Conservation (phyloP, 2,888 invertebrate genomes). For the Clostera curtula region DNA sequence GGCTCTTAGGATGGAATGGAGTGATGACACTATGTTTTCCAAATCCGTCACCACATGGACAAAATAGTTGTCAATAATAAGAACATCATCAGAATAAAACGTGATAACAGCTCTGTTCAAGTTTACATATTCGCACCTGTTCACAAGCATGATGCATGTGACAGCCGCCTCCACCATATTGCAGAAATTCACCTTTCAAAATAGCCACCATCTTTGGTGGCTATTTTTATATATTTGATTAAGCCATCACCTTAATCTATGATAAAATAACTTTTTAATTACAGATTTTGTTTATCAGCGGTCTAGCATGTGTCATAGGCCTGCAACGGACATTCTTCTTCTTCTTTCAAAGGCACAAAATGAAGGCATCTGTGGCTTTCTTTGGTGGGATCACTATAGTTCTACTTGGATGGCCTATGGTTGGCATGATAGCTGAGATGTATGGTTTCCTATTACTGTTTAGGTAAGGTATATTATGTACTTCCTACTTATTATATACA, state of each 20-base stretch:
- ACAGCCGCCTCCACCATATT: no score
- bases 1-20: no score
- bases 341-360: slow-evolving; percentile 97
- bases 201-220: no score
- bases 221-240: slow-evolving; percentile 1
- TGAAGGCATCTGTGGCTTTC: slow-evolving; percentile 91
- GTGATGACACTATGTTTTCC: no score
- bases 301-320: slow-evolving; percentile 97
- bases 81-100: no score
- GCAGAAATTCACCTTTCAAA: no score
- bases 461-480: slow-evolving; percentile 70
- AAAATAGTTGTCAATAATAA: no score
- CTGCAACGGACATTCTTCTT: slow-evolving; percentile 95
- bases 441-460: slow-evolving; percentile 95
- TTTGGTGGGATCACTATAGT: slow-evolving; percentile 95
- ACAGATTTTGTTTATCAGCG: slow-evolving; percentile 96
- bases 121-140: no score
- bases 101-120: no score
- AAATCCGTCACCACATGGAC: no score
- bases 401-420: slow-evolving; percentile 94
- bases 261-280: slow-evolving; percentile 31
- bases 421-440: slow-evolving; percentile 97
- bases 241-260: neutral
- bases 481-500: no score
- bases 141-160: no score